Evolutionary conservation across 2,888 invertebrate species (phyloP).

Genomic region (Nasonovia ribisnigri): DNA sequence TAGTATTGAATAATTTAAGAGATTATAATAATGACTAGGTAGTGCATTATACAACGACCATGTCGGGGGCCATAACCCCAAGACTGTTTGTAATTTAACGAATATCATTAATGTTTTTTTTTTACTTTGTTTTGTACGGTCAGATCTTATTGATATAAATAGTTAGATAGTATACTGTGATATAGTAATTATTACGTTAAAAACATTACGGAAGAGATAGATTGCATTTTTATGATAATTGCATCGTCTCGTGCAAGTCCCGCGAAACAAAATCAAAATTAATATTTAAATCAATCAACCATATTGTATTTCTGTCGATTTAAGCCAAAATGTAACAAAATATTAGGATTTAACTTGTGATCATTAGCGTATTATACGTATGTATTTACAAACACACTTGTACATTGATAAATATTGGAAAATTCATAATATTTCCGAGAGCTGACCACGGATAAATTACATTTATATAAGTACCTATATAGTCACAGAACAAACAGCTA

Average conservation of each 20-base stretch:
- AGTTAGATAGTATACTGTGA: not conserved
- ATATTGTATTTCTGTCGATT: not conserved
- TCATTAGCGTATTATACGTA: not conserved
- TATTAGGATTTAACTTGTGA: not conserved
- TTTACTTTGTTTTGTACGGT: not conserved
- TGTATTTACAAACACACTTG: not conserved
- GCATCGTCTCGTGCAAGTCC: not conserved
- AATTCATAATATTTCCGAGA: not conserved
- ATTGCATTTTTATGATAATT: not conserved
- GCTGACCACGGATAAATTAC: not conserved
- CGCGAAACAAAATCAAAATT: not conserved
- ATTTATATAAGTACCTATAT: not conserved
- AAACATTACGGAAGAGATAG: not conserved
- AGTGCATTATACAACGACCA: not conserved
- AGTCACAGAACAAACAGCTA: not conserved
- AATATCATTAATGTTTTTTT: not conserved
- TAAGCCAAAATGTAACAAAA: not conserved
- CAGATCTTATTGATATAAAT: not conserved
- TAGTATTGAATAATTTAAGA: not conserved
- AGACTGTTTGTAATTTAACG: not conserved
- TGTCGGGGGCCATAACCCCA: not conserved
- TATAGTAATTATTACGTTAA: not conserved
- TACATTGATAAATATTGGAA: not conserved
- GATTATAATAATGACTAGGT: too few relatives aligned
- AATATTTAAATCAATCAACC: constrained; percentile 31